These are phyloP conservation scores for Percina caprodes DNA, from an alignment of 2,113 vertebrate genomes.

Conservation along the genomic window DNA sequence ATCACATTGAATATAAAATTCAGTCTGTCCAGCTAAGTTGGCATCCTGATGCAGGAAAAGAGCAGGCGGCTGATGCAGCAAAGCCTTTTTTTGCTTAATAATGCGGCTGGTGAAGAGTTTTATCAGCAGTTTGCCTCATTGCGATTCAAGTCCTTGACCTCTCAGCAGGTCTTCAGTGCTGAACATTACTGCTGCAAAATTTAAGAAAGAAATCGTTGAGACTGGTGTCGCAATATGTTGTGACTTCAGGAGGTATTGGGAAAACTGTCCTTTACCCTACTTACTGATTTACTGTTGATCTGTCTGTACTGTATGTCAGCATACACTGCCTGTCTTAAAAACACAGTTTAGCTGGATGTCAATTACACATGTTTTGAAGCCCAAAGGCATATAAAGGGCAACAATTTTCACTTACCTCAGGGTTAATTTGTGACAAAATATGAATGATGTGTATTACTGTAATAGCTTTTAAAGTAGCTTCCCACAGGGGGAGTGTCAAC, in stretches of 20 bases:
- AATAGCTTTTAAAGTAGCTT: conserved; percentile 76
- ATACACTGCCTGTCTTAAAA: conserved; percentile 46
- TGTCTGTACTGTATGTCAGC: conserved; percentile 17
- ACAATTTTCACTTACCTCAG: conserved; percentile 51
- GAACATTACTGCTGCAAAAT: conserved; percentile 19
- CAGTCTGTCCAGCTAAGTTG: not conserved
- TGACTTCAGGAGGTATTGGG: not conserved
- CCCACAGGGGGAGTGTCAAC: conserved; percentile 53
- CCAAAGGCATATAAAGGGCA: conserved; percentile 12
- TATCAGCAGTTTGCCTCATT: conserved; percentile 31
- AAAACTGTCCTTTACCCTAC: not conserved
- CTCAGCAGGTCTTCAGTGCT: conserved; percentile 18
- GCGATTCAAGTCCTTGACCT: conserved; percentile 46
- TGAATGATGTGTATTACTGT: conserved; percentile 62
- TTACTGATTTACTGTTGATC: conserved; percentile 7
- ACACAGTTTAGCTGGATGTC: conserved; percentile 28
- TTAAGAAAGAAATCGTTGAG: not conserved
- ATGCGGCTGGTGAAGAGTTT: conserved; percentile 49
- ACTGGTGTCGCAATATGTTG: not conserved
- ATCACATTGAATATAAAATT: not conserved
- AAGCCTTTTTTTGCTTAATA: conserved; percentile 49
- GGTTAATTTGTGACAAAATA: conserved; percentile 55
- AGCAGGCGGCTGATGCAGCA: conserved; percentile 49
- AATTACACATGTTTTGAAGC: conserved; percentile 33
- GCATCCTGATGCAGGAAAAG: conserved; percentile 2